phyloP scores from a whole-genome alignment of 2,797 vertebrate species.

The Enteromius mattozi region DNA sequence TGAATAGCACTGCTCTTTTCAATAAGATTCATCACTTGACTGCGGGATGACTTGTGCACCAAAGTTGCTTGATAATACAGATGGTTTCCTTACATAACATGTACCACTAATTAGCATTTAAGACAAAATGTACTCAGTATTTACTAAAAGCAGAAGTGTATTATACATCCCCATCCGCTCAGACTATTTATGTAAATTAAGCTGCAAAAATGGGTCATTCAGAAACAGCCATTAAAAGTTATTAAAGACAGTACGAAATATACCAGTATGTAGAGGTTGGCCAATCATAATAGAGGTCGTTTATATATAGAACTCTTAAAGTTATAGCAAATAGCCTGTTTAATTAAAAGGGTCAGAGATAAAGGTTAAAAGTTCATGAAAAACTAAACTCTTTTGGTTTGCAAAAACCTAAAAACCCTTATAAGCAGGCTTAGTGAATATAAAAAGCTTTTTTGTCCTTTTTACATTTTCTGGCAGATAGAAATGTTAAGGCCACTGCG shows the following conservation, averaged over 20 bases:
- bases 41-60: background rate
- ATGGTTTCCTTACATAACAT: background rate
- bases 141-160: slow-evolving; percentile 13
- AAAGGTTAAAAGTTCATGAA: background rate
- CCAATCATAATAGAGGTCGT: background rate
- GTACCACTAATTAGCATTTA: background rate
- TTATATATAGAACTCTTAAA: slow-evolving; percentile 22
- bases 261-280: background rate
- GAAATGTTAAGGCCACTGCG: background rate
- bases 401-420: background rate
- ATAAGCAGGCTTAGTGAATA: background rate
- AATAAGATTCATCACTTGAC: background rate
- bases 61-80: background rate
- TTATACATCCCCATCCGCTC: background rate
- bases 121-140: slow-evolving; percentile 2
- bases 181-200: slow-evolving; percentile 27
- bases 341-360: background rate
- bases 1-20: background rate
- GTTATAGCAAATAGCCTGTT: background rate
- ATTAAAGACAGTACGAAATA: slow-evolving; percentile 21
- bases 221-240: slow-evolving; percentile 27
- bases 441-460: background rate
- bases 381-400: background rate
- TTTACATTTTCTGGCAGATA: background rate
- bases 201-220: slow-evolving; percentile 24